Evolutionary conservation across 2,888 invertebrate genomes (phyloP).

Genomic region (Mechanitis mazaeus): DNA sequence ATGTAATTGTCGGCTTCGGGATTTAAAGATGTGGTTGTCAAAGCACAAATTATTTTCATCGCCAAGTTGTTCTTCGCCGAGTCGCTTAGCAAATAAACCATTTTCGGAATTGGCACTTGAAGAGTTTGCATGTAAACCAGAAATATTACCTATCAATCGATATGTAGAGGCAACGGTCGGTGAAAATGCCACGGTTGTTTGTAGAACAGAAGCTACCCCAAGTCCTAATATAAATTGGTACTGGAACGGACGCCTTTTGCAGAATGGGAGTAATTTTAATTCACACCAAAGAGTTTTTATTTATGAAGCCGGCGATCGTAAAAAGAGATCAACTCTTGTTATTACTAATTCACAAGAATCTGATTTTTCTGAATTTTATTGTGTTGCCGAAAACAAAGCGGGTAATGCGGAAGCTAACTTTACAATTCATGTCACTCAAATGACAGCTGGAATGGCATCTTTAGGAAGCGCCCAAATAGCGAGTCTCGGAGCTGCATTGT

Average conservation of each 20-base stretch:
- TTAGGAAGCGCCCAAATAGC: constrained; percentile 91
- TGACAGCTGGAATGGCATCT: constrained; percentile 87
- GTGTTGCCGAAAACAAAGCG: constrained; percentile 92
- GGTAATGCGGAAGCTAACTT: constrained; percentile 93
- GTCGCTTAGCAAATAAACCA: constrained; percentile 81
- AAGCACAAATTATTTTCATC: constrained; percentile 86
- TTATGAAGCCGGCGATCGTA: constrained; percentile 84
- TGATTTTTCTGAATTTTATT: constrained; percentile 90
- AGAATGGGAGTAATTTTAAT: constrained; percentile 87
- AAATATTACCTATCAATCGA: constrained; percentile 84
- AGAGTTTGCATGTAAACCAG: constrained; percentile 91
- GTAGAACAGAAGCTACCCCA: constrained; percentile 88
- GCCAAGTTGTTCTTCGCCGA: constrained; percentile 85
- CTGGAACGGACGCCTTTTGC: constrained; percentile 86
- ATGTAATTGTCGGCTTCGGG: constrained; percentile 89
- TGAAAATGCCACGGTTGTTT: constrained; percentile 90
- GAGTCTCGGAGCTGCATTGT: constrained; percentile 88
- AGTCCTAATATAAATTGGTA: constrained; percentile 90
- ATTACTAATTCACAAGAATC: constrained; percentile 89
- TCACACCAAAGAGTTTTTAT: constrained; percentile 86
- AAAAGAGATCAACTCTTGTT: constrained; percentile 85
- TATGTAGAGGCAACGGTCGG: constrained; percentile 88
- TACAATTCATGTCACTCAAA: constrained; percentile 87
- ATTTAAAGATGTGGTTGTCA: constrained; percentile 88
- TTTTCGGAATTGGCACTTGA: constrained; percentile 87